Conservation (phyloP, 2,113 vertebrate genomes). For the Brienomyrus longianalis region DNA sequence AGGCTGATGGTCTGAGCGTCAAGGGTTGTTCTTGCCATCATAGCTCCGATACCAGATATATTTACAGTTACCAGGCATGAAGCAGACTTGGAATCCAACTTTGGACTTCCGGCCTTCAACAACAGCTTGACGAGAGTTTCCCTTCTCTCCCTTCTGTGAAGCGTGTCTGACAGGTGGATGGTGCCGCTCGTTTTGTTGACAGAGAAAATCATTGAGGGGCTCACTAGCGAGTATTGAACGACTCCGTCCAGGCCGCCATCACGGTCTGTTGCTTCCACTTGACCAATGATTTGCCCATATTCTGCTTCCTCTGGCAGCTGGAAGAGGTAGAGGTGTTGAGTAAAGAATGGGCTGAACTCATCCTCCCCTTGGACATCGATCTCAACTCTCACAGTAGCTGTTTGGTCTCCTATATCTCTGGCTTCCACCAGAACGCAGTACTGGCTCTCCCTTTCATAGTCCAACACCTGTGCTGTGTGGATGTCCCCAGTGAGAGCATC, state of each 20-base stretch:
- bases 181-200: constrained; percentile 73
- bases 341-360: constrained; percentile 85
- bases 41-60: constrained; percentile 61
- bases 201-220: constrained; percentile 67
- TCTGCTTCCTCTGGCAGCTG: constrained; percentile 58
- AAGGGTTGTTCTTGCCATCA: constrained; percentile 35
- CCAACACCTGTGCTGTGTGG: constrained; percentile 70
- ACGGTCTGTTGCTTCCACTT: constrained; percentile 74
- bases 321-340: constrained; percentile 76
- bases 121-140: constrained; percentile 61
- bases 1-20: constrained; percentile 62
- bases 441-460: constrained; percentile 71
- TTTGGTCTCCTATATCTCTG: constrained; percentile 71
- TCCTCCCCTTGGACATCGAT: constrained; percentile 75
- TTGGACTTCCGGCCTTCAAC: constrained; percentile 74
- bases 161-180: constrained; percentile 63
- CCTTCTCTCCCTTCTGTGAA: constrained; percentile 49
- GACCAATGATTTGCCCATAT: constrained; percentile 65
- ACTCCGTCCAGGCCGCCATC: constrained; percentile 78
- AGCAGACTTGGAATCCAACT: constrained; percentile 64
- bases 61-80: constrained; percentile 73
- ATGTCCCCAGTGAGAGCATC: constrained; percentile 79
- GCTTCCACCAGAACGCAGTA: constrained; percentile 80
- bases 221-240: constrained; percentile 69
- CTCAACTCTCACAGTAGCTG: constrained; percentile 66